Percentiles rank a stretch among this genome's conserved stretches.
These are phyloP conservation scores for Tanytarsus gracilentus DNA, from an alignment of 2,888 invertebrate species.

Conservation along the genomic window DNA sequence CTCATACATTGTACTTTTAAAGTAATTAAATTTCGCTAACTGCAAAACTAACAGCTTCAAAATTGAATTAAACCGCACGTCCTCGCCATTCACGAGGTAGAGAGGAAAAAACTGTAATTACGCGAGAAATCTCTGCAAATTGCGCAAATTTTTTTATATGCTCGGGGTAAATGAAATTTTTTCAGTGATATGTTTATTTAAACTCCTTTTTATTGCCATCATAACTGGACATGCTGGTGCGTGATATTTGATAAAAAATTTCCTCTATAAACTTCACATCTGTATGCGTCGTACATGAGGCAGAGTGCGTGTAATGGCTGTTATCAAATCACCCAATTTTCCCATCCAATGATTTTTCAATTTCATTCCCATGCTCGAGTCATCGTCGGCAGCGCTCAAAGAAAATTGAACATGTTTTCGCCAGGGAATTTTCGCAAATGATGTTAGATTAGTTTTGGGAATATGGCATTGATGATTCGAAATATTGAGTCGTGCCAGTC, in stretches of 20 bases:
- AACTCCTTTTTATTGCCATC: too few relatives aligned
- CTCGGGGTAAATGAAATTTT: not conserved
- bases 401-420: not conserved
- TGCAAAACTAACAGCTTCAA: constrained; percentile 28
- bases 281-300: not conserved
- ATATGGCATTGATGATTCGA: too few relatives aligned
- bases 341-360: constrained; percentile 19
- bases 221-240: too few relatives aligned
- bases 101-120: constrained; percentile 24
- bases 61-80: constrained; percentile 29
- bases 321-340: constrained; percentile 11
- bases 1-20: constrained; percentile 13
- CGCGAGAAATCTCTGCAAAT: constrained; percentile 20
- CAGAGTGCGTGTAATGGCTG: not conserved
- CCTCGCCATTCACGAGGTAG: constrained; percentile 17
- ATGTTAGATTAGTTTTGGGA: constrained; percentile 10
- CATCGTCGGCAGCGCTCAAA: too few relatives aligned
- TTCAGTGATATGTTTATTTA: too few relatives aligned
- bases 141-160: too few relatives aligned
- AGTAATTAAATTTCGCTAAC: constrained; percentile 28
- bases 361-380: constrained; percentile 1
- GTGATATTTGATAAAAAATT: too few relatives aligned
- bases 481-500: too few relatives aligned
- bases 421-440: not conserved
- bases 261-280: not conserved